Conservation (phyloP, 1,140 invertebrate genomes). For the Aphaenogaster floridana region DNA sequence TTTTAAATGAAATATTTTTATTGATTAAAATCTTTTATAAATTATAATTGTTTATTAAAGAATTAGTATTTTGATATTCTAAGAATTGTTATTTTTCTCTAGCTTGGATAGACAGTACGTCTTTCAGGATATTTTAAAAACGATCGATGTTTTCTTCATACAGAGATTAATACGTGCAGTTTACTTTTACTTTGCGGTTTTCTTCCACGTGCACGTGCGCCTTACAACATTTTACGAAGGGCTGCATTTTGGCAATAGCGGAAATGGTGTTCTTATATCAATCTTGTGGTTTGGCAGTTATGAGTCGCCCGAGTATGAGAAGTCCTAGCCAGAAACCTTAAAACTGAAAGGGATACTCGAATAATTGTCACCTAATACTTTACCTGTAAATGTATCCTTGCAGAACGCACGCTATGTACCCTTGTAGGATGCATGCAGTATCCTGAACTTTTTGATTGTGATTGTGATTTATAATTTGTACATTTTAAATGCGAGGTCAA, state of each 20-base stretch:
- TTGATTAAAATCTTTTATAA: background rate
- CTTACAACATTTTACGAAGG: conserved; percentile 40
- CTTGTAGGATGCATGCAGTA: background rate
- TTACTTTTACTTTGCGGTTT: conserved; percentile 77
- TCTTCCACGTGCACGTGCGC: conserved; percentile 72
- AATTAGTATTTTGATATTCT: background rate
- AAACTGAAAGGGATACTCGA: conserved; percentile 58
- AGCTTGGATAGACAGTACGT: no score
- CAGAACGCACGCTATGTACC: background rate
- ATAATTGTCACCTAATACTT: conserved; percentile 53
- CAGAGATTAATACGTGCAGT: conserved; percentile 40
- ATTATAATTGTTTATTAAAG: conserved; percentile 13
- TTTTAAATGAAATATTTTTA: conserved; percentile 14
- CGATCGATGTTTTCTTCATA: background rate
- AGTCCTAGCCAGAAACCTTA: conserved; percentile 49
- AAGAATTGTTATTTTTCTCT: background rate
- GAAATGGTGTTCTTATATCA: conserved; percentile 59
- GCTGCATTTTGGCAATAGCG: conserved; percentile 47
- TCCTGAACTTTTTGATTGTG: background rate
- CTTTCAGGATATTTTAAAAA: background rate
- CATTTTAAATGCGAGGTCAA: conserved; percentile 13
- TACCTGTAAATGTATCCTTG: conserved; percentile 28
- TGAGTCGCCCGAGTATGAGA: conserved; percentile 13
- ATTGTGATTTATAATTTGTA: background rate
- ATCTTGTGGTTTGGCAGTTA: conserved; percentile 61